Percentiles rank a stretch among this genome's conserved stretches.
Conservation (phyloP, 2,888 invertebrate genomes). For the Abrostola triplasia region DNA sequence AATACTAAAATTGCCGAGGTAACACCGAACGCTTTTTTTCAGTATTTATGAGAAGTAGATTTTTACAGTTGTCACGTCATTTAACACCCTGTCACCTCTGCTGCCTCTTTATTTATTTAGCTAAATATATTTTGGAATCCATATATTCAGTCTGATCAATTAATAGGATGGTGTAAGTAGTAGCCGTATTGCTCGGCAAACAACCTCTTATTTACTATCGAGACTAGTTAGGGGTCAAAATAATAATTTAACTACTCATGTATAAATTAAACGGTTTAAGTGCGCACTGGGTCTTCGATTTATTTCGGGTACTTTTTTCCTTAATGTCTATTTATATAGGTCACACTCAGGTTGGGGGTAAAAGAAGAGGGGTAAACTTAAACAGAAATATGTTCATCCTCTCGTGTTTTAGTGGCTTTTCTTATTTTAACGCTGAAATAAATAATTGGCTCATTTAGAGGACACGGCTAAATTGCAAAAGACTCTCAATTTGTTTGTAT, state of each 20-base stretch:
- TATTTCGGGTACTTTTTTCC: conserved; percentile 17
- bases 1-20: no score
- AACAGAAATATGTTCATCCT: conserved; percentile 11
- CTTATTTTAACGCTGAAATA: neutral
- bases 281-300: conserved; percentile 20
- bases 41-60: neutral
- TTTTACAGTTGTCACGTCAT: no score
- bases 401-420: conserved; percentile 26
- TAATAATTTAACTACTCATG: conserved; percentile 29
- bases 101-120: no score
- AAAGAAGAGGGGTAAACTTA: conserved; percentile 4
- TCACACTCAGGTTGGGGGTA: conserved; percentile 1
- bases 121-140: no score
- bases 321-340: conserved; percentile 21
- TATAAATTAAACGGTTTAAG: conserved; percentile 44
- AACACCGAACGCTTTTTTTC: no score
- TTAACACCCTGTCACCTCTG: no score
- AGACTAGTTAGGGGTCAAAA: conserved; percentile 29
- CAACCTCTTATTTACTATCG: conserved; percentile 21
- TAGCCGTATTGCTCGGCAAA: conserved; percentile 23
- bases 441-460: neutral
- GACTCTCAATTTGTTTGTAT: no score
- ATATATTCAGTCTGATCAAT: no score
- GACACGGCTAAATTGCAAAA: no score
- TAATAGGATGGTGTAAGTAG: no score